phyloP scores from a whole-genome alignment of 2,888 invertebrate genomes.

The Lymantria dispar region DNA sequence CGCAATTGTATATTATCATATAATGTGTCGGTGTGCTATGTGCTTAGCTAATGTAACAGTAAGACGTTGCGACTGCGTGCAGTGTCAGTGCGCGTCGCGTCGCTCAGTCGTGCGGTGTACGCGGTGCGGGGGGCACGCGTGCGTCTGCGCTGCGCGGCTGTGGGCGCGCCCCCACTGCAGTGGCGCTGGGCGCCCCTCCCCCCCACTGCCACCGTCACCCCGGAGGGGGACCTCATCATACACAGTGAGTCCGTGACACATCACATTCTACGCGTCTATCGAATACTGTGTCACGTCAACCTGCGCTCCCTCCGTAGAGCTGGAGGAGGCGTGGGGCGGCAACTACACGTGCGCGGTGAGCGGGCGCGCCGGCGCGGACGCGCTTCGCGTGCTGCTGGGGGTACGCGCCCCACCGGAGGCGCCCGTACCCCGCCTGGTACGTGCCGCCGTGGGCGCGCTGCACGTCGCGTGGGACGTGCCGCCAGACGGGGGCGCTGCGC shows the following conservation, averaged over 20 bases:
- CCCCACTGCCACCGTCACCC: conserved; percentile 79
- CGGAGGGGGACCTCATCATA: conserved; percentile 84
- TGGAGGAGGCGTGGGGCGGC: conserved; percentile 84
- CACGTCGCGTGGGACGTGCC: conserved; percentile 51
- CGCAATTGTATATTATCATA: no score
- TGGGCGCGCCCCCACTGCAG: conserved; percentile 85
- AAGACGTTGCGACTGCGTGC: background rate
- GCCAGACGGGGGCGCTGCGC: conserved; percentile 52
- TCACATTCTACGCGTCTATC: background rate
- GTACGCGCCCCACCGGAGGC: conserved; percentile 54
- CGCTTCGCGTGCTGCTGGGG: conserved; percentile 81
- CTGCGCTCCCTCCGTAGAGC: conserved; percentile 60
- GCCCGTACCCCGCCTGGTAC: conserved; percentile 85
- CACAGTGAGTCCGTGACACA: conserved; percentile 77
- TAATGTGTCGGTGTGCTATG: no score
- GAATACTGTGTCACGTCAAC: no score
- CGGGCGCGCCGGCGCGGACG: conserved; percentile 90
- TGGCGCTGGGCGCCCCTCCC: conserved; percentile 81
- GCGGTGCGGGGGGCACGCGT: conserved; percentile 84
- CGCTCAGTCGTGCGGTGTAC: conserved; percentile 85
- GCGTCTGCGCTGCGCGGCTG: conserved; percentile 85
- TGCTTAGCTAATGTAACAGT: no score
- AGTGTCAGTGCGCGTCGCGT: conserved; percentile 90
- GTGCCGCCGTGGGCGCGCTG: conserved; percentile 86
- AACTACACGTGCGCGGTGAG: conserved; percentile 90